Base-by-base conservation (phyloP, 2,113 vertebrate genomes). In the Heterocephalus glaber region DNA sequence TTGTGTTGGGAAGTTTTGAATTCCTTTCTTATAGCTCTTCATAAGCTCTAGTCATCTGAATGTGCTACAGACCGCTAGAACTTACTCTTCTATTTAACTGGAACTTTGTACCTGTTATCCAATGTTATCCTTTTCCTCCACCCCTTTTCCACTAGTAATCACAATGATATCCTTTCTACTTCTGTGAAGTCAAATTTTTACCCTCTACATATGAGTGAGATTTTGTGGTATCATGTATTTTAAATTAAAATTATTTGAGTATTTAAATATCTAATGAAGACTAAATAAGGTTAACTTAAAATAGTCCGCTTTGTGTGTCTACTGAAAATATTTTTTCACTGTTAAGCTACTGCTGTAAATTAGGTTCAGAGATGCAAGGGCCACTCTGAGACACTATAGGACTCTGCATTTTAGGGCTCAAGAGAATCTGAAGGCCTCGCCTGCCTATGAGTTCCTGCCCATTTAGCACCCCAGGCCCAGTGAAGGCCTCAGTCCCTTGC, bases 401-500 rank as follows among this genome's bases (percentile, higher is more conserved):
- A 38, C 28, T 5, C 24, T 58, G 80, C 5, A 20, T 33, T 61
- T 66, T 16, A 6, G 79, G 26, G 13, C 19, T 14, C 3, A 5
- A 3, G 24, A n/a, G 20, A 49, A 38, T 41, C 56, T 22, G 24
- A 66, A 61, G 65, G 30, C 35, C 26, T 92, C 8, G 0, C 19
- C 16, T 11, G 35, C 30, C 17, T 19, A 17, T 14, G 54, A 89
- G 33, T 19, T 72, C 92, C 52, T 35, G 30, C 28, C 54, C 26
- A 63, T 30, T 10, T n/a, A 10, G 1, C 5, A 38, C 6, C 19
- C 17, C 11, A 4, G 26, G 38, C 10, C 20, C 13, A 56, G 56
- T 0, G 5, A 30, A 7, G 49, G 33, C 24, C 33, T 44, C 3
- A 7, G 74, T 24, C 38, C 56, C 38, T n/a, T 0, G 1, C 7